Base-by-base conservation (phyloP, 23 tunicate species). In the Ciona savignyi region DNA sequence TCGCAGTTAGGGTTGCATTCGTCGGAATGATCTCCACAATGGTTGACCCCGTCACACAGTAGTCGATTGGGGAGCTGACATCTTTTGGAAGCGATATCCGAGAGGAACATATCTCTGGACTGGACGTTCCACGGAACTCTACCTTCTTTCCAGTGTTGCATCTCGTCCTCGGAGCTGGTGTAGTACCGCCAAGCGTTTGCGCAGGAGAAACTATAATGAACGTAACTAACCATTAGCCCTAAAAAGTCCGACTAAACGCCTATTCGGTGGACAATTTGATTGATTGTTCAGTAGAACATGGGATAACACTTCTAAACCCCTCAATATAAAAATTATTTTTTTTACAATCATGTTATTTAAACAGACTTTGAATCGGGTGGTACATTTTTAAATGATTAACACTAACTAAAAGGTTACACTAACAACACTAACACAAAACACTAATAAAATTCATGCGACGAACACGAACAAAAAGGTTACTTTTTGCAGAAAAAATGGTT, bases 21-120 rank as follows among this genome's bases (percentile, higher is more conserved):
- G 35, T 88, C 96, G 11, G 87, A 82, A 82, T 88, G 96, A 64
- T 81, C 87, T 3, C 96, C 96, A 60, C 96, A 88, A 48, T 88
- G 96, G 76, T 88, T 88, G 35, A 88, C 65, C 61, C 96, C 96
- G 51, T 88, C 96, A 69, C 96, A 88, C 23, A 88, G 61, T 4
- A 60, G 60, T 23, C 67, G 28, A 20, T 32, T 25, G 1, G 87
- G 96, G 19, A 88, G 66, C 3, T 30, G 42, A 60, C 96, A 88
- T 25, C 49, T 71, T 62, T 34, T 68, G 23, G 35, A 60, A 6
- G 34, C 27, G 27, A 33, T 33, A 21, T 51, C 64, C 63, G 34
- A 64, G 65, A 2, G 2, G 34, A 48, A 72, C 20, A 33, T 23
- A 33, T 42, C 28, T 24, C 76, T 27, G 2, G 65, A 49, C 2